These are phyloP conservation scores for Apis dorsata DNA, from an alignment of 1,140 invertebrate species.

Conservation along the genomic window DNA sequence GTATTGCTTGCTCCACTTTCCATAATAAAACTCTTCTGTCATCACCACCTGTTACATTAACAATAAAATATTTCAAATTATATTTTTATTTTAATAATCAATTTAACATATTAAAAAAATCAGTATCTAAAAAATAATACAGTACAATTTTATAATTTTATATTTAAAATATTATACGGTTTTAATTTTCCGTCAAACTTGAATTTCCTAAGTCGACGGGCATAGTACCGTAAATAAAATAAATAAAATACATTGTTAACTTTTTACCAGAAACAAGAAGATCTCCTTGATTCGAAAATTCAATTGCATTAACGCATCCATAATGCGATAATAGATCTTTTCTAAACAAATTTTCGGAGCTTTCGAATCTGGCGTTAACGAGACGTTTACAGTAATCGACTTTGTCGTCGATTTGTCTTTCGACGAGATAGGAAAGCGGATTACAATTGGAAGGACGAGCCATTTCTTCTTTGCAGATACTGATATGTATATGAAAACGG, in stretches of 20 bases:
- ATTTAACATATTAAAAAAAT: background rate
- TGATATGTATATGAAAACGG: slow-evolving; percentile 36
- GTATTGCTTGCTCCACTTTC: slow-evolving; percentile 89
- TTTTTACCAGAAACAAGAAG: slow-evolving; percentile 91
- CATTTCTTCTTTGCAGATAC: slow-evolving; percentile 66
- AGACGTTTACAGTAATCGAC: slow-evolving; percentile 80
- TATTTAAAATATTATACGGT: background rate
- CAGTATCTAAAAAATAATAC: background rate
- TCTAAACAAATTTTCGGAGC: slow-evolving; percentile 88
- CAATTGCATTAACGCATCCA: slow-evolving; percentile 98
- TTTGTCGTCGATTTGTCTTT: slow-evolving; percentile 79
- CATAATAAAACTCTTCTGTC: slow-evolving; percentile 94
- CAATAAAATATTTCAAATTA: background rate
- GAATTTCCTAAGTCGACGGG: slow-evolving; percentile 6
- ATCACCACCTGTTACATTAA: slow-evolving; percentile 88
- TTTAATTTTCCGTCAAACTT: slow-evolving; percentile 15
- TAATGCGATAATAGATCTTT: slow-evolving; percentile 94
- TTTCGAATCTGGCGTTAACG: slow-evolving; percentile 83
- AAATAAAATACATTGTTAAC: background rate
- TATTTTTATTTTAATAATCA: background rate
- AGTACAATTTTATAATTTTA: background rate
- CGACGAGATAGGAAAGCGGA: slow-evolving; percentile 79
- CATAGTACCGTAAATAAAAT: background rate
- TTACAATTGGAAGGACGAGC: slow-evolving; percentile 77
- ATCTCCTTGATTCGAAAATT: slow-evolving; percentile 94